Evolutionary conservation across 2,888 invertebrate species (phyloP).

Genomic region (Eupithecia pulchellata): DNA sequence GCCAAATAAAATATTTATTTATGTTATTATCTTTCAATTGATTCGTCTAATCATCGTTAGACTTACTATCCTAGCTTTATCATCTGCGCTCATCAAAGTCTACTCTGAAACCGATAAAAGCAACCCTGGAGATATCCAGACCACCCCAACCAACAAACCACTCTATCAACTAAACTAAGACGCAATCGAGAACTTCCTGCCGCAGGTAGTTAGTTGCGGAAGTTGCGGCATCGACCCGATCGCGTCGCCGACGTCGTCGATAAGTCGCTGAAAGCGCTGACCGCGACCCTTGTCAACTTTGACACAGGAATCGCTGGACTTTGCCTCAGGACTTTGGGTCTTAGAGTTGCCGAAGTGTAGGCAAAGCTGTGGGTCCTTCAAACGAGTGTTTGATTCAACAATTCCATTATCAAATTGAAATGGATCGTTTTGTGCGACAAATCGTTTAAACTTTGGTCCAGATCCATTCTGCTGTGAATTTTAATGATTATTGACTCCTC

Average conservation of each 20-base stretch:
- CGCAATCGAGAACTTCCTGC: conserved; percentile 44
- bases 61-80: background rate
- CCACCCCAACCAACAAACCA: conserved; percentile 34
- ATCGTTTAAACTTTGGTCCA: background rate
- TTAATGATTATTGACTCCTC: background rate
- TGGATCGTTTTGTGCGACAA: conserved; percentile 3
- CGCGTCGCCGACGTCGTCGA: conserved; percentile 57
- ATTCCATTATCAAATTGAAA: conserved; percentile 18
- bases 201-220: conserved; percentile 50
- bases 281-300: conserved; percentile 71
- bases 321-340: conserved; percentile 29
- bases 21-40: too few relatives aligned
- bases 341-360: conserved; percentile 6
- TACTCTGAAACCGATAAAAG: conserved; percentile 3
- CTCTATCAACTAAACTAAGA: conserved; percentile 40
- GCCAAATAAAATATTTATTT: too few relatives aligned
- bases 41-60: background rate
- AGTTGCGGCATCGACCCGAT: conserved; percentile 54
- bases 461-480: background rate
- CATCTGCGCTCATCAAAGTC: background rate
- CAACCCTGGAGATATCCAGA: conserved; percentile 2
- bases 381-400: conserved; percentile 18
- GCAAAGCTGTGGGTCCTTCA: conserved; percentile 22
- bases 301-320: conserved; percentile 58
- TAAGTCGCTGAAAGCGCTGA: conserved; percentile 64